Evolutionary conservation across 2,797 vertebrate genomes (phyloP), one percentile per base, ranked within the genome.

Genomic region (Cetoscarus ocellatus): DNA sequence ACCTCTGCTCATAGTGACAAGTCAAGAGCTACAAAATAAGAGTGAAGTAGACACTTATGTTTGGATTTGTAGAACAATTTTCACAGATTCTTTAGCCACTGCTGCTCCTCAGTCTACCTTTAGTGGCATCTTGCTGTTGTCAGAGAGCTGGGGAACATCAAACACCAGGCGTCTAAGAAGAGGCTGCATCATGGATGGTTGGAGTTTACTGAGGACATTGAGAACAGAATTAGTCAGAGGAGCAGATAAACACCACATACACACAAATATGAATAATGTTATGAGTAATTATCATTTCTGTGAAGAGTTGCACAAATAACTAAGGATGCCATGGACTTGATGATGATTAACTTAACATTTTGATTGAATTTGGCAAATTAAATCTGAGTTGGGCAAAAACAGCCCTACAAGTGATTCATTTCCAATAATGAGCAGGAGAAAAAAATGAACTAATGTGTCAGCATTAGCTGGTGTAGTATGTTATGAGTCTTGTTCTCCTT

Each of bases 1-100:
- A 97, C 90, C 93, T 96, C 85, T 96, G 95, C 88, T 97, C 96
- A 43, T 96, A 98, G 84, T 98, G 97, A 89, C 95, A 96, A 61
- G 94, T 96, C 92, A 98, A 86, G 79, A 98, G 91, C 97, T 98
- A 80, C 65, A 13, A 54, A 10, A 75, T 44, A 1, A 71, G 67
- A 81, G 36, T 18, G 14, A n/a, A 44, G 40, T 65, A 10, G 61
- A 57, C 6, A 49, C 55, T 12, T 0, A 44, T 44, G 13, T 6
- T 12, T 44, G 43, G 38, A 10, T 7, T 7, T 47, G 6, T 13
- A 40, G 35, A 45, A 48, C 6, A 19, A 45, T 64, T 1, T 64
- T 43, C 17, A 51, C 3, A 49, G 36, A n/a, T 14, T 49, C 3
- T 15, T 3, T 17, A 47, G 6, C 1, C 15, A 27, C 27, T 56